These are phyloP conservation scores for Mechanitis mazaeus DNA, from an alignment of 2,888 invertebrate species.

Conservation along the genomic window DNA sequence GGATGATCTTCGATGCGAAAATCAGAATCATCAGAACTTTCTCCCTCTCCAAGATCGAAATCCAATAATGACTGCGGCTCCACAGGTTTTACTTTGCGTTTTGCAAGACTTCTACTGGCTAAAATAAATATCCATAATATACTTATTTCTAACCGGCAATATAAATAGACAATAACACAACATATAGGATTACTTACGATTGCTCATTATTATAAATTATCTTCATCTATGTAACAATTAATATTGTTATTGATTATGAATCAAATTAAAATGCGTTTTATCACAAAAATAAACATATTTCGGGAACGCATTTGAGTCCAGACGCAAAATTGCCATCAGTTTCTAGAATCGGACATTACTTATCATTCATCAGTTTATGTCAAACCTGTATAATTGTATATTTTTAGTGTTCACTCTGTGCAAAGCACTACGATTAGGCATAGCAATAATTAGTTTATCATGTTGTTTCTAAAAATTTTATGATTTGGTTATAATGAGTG, in stretches of 20 bases:
- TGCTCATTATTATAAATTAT: conserved; percentile 20
- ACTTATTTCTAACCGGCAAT: conserved; percentile 13
- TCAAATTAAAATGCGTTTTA: neutral
- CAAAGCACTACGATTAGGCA: too few species aligned
- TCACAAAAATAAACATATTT: conserved; percentile 3
- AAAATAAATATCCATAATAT: conserved; percentile 22
- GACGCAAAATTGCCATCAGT: too few species aligned
- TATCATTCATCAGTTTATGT: too few species aligned
- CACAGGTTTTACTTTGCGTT: conserved; percentile 87
- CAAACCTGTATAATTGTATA: too few species aligned
- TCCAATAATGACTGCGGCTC: conserved; percentile 85
- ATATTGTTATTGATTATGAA: neutral
- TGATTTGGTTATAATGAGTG: too few species aligned
- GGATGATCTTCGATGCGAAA: conserved; percentile 93
- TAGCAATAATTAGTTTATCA: too few species aligned
- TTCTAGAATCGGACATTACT: too few species aligned
- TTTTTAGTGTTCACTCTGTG: too few species aligned
- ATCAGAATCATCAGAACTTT: conserved; percentile 96
- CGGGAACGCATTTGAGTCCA: neutral
- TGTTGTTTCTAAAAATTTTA: too few species aligned
- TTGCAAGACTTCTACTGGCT: conserved; percentile 83
- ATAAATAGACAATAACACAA: conserved; percentile 1
- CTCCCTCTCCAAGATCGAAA: conserved; percentile 91
- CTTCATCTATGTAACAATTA: neutral
- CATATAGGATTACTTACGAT: conserved; percentile 19